These are phyloP conservation scores for Eriocheir sinensis DNA, from an alignment of 1,140 invertebrate genomes.

Conservation along the genomic window DNA sequence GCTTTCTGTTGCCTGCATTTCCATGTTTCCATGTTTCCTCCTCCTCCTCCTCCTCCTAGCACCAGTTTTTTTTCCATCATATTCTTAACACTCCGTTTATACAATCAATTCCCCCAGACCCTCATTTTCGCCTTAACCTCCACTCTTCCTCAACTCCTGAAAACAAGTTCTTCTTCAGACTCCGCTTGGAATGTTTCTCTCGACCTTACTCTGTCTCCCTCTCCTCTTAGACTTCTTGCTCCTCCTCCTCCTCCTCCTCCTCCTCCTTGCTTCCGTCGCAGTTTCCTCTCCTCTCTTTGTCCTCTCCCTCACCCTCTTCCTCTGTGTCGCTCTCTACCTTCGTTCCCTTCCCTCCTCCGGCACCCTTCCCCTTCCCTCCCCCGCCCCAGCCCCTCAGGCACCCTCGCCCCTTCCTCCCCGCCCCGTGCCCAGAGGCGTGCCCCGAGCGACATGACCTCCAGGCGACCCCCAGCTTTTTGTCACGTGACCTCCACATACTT, in stretches of 20 bases:
- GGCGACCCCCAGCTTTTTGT: constrained; percentile 59
- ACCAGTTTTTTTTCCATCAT: too few species aligned
- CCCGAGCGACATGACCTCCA: constrained; percentile 61
- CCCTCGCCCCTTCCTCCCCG: background rate
- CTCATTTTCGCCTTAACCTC: too few species aligned
- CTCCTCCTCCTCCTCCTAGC: too few species aligned
- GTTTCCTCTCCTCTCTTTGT: background rate
- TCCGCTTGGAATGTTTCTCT: too few species aligned
- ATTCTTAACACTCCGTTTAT: too few species aligned
- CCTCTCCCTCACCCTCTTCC: background rate
- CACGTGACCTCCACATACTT: constrained; percentile 68
- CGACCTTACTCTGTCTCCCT: background rate
- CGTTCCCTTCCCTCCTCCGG: background rate
- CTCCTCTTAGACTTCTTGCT: background rate
- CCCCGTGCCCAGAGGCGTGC: constrained; percentile 63
- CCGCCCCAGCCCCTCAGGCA: background rate
- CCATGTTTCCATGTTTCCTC: too few species aligned
- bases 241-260: background rate
- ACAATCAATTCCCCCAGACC: too few species aligned
- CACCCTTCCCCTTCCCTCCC: background rate
- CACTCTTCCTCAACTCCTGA: too few species aligned
- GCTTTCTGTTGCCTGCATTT: too few species aligned
- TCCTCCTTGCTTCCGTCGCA: background rate
- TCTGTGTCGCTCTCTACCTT: background rate
- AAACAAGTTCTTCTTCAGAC: too few species aligned